Evolutionary conservation across 2,888 invertebrate genomes (phyloP).

Genomic region (Drosophila sordidapex): DNA sequence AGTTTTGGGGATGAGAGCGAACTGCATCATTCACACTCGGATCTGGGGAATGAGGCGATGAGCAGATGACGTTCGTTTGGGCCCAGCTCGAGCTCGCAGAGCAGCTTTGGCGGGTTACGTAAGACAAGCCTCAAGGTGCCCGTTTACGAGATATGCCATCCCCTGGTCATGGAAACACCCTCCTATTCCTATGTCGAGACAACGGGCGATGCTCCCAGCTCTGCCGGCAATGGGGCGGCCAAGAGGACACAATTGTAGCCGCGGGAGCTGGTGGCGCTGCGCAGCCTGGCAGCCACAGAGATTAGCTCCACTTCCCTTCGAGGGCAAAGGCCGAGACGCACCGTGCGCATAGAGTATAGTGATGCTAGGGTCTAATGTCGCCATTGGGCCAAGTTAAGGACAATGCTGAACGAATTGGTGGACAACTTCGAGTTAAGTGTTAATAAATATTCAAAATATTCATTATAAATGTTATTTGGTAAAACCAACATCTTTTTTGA

Average conservation of each 20-base stretch:
- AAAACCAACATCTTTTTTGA: conserved; percentile 39
- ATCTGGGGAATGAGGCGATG: conserved; percentile 84
- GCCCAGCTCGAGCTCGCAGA: conserved; percentile 83
- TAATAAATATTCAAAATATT: not conserved
- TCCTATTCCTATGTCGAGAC: conserved; percentile 81
- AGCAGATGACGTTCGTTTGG: conserved; percentile 86
- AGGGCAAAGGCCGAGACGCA: conserved; percentile 65
- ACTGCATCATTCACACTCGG: conserved; percentile 84
- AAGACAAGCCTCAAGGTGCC: conserved; percentile 84
- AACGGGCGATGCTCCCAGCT: conserved; percentile 19
- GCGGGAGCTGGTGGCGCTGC: conserved; percentile 61
- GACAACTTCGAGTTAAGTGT: conserved; percentile 8
- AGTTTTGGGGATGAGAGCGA: conserved; percentile 87
- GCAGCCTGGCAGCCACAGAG: conserved; percentile 55
- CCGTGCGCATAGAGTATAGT: conserved; percentile 74
- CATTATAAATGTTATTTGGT: conserved; percentile 31
- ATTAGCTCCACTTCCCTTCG: conserved; percentile 30
- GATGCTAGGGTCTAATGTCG: conserved; percentile 60
- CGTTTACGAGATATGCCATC: conserved; percentile 85
- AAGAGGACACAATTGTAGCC: conserved; percentile 81
- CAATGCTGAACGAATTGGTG: not conserved
- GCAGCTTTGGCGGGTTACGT: conserved; percentile 83
- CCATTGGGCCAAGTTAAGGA: not conserved
- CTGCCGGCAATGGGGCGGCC: conserved; percentile 29
- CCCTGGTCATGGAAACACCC: conserved; percentile 84